These are phyloP conservation scores for Epinotia nisella DNA, from an alignment of 2,888 invertebrate genomes.

Conservation along the genomic window DNA sequence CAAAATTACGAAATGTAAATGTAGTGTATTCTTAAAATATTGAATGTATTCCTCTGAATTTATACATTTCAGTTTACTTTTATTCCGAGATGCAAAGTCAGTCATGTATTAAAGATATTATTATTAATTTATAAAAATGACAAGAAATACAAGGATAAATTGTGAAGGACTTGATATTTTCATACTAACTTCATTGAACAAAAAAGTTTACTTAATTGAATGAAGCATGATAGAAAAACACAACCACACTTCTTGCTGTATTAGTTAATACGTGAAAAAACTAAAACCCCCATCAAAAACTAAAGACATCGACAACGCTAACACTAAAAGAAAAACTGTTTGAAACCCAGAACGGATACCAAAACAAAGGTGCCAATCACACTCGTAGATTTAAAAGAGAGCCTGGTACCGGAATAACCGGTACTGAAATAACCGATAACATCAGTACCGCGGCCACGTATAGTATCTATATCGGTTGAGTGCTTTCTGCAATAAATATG, in stretches of 20 bases:
- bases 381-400: constrained; percentile 11
- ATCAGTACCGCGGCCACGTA: constrained; percentile 48
- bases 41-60: too few species aligned
- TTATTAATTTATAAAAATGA: too few species aligned
- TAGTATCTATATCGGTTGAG: constrained; percentile 52
- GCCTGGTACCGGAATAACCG: not conserved
- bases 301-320: not conserved
- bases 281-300: not conserved
- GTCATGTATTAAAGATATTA: too few species aligned
- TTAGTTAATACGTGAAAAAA: not conserved
- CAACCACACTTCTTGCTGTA: not conserved
- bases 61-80: too few species aligned
- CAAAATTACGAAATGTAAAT: too few species aligned
- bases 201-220: not conserved
- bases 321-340: constrained; percentile 16
- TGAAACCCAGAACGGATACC: constrained; percentile 2
- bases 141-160: too few species aligned
- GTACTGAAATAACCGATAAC: constrained; percentile 20
- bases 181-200: too few species aligned
- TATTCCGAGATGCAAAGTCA: too few species aligned
- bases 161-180: too few species aligned
- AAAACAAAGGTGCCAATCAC: constrained; percentile 24
- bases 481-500: constrained; percentile 54
- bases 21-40: too few species aligned
- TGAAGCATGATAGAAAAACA: not conserved